Conservation (phyloP, 1,140 invertebrate genomes). For the Drusus annulatus region DNA sequence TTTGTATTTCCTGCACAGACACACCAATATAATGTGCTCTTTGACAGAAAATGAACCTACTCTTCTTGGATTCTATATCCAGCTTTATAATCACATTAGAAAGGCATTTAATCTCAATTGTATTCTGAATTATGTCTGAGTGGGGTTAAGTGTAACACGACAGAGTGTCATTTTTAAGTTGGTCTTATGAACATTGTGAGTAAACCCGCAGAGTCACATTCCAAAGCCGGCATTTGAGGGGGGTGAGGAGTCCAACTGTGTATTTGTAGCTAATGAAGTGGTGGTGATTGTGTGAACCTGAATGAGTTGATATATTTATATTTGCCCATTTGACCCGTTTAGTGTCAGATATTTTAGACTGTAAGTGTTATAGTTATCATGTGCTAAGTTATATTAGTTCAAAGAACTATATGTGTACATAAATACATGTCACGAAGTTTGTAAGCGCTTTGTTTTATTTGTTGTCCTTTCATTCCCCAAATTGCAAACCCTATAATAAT, state of each 20-base stretch:
- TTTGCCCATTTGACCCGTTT: conserved; percentile 17
- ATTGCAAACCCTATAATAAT: no score
- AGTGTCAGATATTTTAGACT: conserved; percentile 23
- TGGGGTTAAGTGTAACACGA: no score
- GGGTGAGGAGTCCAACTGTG: neutral
- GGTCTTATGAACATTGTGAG: no score
- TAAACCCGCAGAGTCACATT: neutral
- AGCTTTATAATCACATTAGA: no score
- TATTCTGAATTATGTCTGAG: no score
- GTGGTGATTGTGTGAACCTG: neutral
- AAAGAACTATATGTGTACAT: conserved; percentile 46
- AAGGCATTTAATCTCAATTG: no score
- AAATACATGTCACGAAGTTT: conserved; percentile 36
- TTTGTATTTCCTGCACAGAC: no score
- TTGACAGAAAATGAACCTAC: no score
- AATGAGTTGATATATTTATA: conserved; percentile 16
- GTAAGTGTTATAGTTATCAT: conserved; percentile 46
- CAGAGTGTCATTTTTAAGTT: no score
- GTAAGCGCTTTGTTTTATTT: conserved; percentile 7
- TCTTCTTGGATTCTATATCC: no score
- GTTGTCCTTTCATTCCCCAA: neutral
- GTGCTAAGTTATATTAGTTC: conserved; percentile 46
- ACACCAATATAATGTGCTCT: no score
- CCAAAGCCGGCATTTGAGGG: neutral
- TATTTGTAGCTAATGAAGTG: neutral